These are phyloP conservation scores for Penaeus vannamei DNA, from an alignment of 1,140 invertebrate genomes.

Conservation along the genomic window DNA sequence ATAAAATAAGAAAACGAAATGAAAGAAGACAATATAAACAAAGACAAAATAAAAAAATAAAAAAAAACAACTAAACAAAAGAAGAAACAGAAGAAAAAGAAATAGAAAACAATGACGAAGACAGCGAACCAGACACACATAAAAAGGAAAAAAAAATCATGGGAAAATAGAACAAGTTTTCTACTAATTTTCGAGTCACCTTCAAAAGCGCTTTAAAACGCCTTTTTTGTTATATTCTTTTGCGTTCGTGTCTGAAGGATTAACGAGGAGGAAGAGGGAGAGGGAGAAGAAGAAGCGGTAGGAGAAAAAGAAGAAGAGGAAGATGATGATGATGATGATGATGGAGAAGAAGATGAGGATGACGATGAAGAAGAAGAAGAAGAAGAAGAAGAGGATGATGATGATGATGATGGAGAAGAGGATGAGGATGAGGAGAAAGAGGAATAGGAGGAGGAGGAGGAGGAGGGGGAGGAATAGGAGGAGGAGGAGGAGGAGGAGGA, in stretches of 20 bases:
- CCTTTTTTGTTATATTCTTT: no score
- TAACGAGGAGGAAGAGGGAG: no score
- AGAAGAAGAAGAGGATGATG: neutral
- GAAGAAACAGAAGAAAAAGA: conserved; percentile 13
- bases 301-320: neutral
- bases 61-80: neutral
- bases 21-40: no score
- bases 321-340: neutral
- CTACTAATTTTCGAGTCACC: no score
- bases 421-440: neutral
- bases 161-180: no score
- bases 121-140: neutral
- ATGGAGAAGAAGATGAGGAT: neutral
- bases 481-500: neutral
- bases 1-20: no score
- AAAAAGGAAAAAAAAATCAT: no score
- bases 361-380: neutral
- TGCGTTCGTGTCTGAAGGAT: no score
- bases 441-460: neutral
- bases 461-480: neutral
- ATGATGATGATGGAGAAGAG: neutral
- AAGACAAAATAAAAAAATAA: neutral
- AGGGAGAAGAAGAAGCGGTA: neutral
- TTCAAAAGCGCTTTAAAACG: no score
- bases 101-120: neutral